phyloP scores from a whole-genome alignment of 2,797 vertebrate species.

The Cossypha niveicapilla region DNA sequence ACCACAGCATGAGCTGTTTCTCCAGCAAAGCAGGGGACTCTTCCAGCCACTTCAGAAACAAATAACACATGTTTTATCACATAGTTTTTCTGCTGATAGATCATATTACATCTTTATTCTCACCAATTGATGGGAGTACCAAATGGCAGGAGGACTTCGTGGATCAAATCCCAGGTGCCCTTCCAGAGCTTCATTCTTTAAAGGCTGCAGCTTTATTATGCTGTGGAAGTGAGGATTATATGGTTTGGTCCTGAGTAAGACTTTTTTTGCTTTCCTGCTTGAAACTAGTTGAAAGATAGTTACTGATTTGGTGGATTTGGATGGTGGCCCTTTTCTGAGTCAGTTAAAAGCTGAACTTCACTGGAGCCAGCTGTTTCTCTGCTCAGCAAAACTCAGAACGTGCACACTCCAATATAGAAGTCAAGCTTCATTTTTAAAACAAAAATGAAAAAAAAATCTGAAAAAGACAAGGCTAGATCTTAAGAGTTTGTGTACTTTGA shows the following conservation, averaged over 20 bases:
- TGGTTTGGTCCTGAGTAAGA: background rate
- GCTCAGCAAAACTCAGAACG: background rate
- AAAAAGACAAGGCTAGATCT: background rate
- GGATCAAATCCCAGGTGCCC: background rate
- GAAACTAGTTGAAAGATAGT: background rate
- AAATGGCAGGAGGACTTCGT: background rate
- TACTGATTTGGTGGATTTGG: background rate
- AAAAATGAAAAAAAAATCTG: background rate
- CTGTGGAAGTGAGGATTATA: accelerated
- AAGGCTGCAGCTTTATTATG: background rate
- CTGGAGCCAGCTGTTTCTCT: background rate
- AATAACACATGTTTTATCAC: background rate
- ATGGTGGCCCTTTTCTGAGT: background rate
- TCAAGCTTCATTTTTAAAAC: background rate
- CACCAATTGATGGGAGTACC: background rate
- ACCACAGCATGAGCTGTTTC: background rate
- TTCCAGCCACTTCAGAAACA: background rate
- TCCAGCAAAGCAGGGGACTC: background rate
- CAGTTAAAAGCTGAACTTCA: background rate
- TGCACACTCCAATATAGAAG: background rate
- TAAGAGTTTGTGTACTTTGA: background rate
- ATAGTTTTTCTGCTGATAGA: background rate
- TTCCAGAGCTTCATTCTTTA: background rate
- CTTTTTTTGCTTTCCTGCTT: background rate
- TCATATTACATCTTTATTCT: background rate